Evolutionary conservation across 2,888 invertebrate species (phyloP), one percentile per base, ranked within the genome.

Genomic region (Noctua comes): DNA sequence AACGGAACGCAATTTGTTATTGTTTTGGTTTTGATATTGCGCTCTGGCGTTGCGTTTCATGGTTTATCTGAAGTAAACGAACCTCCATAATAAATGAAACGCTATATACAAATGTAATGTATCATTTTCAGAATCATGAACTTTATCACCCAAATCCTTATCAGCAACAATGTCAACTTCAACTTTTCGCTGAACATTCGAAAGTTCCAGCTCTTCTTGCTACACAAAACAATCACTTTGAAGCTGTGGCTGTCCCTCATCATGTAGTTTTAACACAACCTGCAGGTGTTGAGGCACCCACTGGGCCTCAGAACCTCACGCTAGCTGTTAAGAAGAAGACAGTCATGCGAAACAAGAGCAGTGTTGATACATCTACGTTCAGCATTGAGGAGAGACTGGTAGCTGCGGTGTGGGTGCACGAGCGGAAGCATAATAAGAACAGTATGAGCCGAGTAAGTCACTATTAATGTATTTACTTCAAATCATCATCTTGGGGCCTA

Each of bases 371-470:
- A 0, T 94, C 94, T 0, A 92, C 88, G 57, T 94, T 93, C 66
- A 95, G 93, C 4, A 93, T 95, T 69, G 97, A 96, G 83, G 95
- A 96, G 89, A 93, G 96, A 83, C 90, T 97, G 27, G 93, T 97
- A 46, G 93, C 97, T 0, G 97, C 96, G 2, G 97, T 96, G 40
- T 97, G 97, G 97, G 95, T 96, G 46, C 97, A 97, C 79, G 97
- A 97, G 88, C 93, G 95, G 70, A 92, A 93, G 70, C 91, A 91
- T 77, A 95, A 95, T 21, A 93, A 89, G 66, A 90, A 74, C 51
- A 92, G 91, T 65, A 92, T 94, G 79, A 91, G 90, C 36, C 92
- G 93, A 80, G 94, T 92, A 66, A 57, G 40, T 59, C 18, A 4
- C 6, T 24, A 18, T 36, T 36, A 40, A 27, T 8, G 21, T 76